Percentiles rank a stretch among this genome's conserved stretches.
These are phyloP conservation scores for Holothuria leucospilota DNA, from an alignment of 53 echinoderm and acorn worm genomes.

Conservation along the genomic window DNA sequence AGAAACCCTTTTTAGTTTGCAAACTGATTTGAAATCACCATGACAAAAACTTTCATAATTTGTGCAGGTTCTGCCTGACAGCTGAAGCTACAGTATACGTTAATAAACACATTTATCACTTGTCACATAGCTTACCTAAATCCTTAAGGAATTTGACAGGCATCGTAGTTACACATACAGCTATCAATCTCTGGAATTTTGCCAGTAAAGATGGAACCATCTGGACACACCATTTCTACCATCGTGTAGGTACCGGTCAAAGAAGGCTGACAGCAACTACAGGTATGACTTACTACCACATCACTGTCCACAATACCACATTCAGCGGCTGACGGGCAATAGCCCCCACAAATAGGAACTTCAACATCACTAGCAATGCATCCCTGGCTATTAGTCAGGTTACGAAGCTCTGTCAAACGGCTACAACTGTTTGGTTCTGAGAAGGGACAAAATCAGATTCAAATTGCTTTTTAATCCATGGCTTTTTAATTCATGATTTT, in stretches of 20 bases:
- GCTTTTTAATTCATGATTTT: too few species aligned
- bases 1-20: too few species aligned
- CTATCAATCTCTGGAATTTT: constrained; percentile 53
- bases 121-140: too few species aligned
- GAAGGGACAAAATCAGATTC: not conserved
- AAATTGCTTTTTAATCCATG: too few species aligned
- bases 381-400: constrained; percentile 65
- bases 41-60: too few species aligned
- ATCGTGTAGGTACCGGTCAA: not conserved
- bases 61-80: too few species aligned
- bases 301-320: constrained; percentile 34
- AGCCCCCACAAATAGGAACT: constrained; percentile 73
- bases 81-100: too few species aligned
- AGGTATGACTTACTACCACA: constrained; percentile 30
- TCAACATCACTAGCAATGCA: constrained; percentile 69
- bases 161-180: constrained; percentile 34
- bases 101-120: too few species aligned
- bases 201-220: constrained; percentile 37
- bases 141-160: constrained; percentile 1
- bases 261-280: constrained; percentile 57
- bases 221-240: constrained; percentile 57
- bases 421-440: constrained; percentile 58
- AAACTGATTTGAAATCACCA: too few species aligned
- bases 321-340: constrained; percentile 65
- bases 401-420: not conserved